Percentiles rank a stretch among this genome's conserved stretches.
Evolutionary conservation across 2,797 vertebrate genomes (phyloP).

Genomic region (Manis crassicaudata): DNA sequence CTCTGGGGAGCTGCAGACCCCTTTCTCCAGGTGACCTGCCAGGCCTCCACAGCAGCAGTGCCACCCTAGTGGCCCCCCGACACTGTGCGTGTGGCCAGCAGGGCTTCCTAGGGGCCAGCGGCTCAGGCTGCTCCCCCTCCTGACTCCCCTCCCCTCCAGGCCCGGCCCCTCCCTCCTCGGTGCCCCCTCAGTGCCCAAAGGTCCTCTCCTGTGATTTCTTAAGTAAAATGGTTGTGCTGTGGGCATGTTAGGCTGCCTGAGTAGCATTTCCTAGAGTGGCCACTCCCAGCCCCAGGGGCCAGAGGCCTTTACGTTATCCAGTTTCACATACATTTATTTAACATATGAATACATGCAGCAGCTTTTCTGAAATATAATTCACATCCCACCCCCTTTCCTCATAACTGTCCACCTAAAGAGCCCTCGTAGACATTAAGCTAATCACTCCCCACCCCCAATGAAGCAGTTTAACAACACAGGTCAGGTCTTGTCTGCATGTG

Average conservation of each 20-base stretch:
- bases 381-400: too few species aligned
- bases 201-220: fast-evolving
- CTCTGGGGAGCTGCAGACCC: too few species aligned
- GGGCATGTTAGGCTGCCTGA: fast-evolving
- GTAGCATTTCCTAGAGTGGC: fast-evolving
- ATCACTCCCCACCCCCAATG: too few species aligned
- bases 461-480: too few species aligned
- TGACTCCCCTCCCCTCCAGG: fast-evolving
- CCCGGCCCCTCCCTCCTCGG: neutral
- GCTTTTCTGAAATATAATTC: neutral
- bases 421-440: neutral
- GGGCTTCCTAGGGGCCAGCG: too few species aligned
- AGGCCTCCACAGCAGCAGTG: too few species aligned
- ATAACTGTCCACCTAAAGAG: neutral
- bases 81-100: too few species aligned
- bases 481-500: neutral
- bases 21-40: too few species aligned
- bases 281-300: fast-evolving
- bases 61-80: too few species aligned
- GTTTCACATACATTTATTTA: neutral
- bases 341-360: neutral
- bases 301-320: too few species aligned
- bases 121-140: too few species aligned
- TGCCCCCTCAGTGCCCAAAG: neutral
- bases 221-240: fast-evolving